Conservation (phyloP, 1,140 invertebrate species). For the Bombus picipes region DNA sequence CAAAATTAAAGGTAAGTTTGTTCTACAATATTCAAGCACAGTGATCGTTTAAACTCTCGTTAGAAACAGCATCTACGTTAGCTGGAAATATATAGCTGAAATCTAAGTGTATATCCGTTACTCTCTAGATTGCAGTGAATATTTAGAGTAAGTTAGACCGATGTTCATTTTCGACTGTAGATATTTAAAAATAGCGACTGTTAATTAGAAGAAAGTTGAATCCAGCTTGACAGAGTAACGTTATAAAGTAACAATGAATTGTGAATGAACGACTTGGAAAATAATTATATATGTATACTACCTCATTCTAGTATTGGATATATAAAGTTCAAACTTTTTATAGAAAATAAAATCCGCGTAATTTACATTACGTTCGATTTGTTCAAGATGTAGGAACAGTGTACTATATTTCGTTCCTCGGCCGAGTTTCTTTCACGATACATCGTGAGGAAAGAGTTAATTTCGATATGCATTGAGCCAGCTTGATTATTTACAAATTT, state of each 20-base stretch:
- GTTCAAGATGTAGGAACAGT: no score
- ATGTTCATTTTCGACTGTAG: not conserved
- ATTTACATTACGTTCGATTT: no score
- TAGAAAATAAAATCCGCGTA: no score
- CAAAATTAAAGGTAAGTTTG: not conserved
- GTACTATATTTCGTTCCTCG: no score
- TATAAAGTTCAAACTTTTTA: no score
- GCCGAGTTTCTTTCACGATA: no score
- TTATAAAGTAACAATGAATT: not conserved
- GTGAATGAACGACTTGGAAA: not conserved
- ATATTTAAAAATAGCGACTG: not conserved
- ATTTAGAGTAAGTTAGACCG: not conserved
- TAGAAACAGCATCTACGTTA: not conserved
- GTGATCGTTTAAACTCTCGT: not conserved
- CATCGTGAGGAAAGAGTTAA: no score
- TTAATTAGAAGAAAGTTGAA: not conserved
- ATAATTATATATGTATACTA: not conserved
- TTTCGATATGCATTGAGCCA: no score
- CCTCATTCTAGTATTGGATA: no score
- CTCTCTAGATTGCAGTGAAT: not conserved
- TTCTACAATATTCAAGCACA: not conserved
- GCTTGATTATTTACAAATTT: not conserved
- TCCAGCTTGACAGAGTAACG: not conserved
- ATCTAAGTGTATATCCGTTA: not conserved
- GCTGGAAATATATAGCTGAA: not conserved